Evolutionary conservation across 2,888 invertebrate species (phyloP), one percentile per base, ranked within the genome.

Genomic region (Noctua pronuba): DNA sequence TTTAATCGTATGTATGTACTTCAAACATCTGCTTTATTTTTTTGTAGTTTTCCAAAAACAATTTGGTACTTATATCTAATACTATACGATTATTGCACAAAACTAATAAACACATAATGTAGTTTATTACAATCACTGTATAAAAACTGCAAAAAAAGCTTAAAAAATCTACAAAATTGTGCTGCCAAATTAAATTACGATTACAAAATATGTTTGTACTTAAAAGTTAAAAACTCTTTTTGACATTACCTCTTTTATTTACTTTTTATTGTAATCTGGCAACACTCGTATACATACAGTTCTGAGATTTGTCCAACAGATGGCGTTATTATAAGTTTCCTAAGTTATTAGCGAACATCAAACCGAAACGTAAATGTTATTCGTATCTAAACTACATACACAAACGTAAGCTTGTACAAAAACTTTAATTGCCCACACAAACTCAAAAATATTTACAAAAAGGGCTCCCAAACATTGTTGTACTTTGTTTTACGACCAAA

Each of bases 21-120:
- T 46, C 60, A 82, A 78, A 70, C 46, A 35, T 28, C 49, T 2
- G 64, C 44, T 73, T 35, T 49, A 73, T 65, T 67, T 73, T 76
- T 76, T 72, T 74, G 72, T 84, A 73, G n/a, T 83, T 80, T 75
- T 83, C 46, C 52, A 80, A 80, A 85, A 87, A 79, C 86, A 85
- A 85, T 73, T 72, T 55, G 21, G 16, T 84, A 85, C 86, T 85
- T 90, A 88, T 24, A 35, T 71, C 80, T 87, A 84, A 77, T 76
- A 82, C 82, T 86, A 90, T 82, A 83, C 70, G 82, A 89, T 89
- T 90, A 91, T 91, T 91, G 91, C 91, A 91, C 91, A 80, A 88
- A 88, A 89, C 80, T 74, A 86, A 88, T 88, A 88, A 88, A 86
- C 88, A 88, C 85, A 81, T 81, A 73, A 74, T 72, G 77, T 80